Evolutionary conservation across 2,888 invertebrate species (phyloP), one percentile per base, ranked within the genome.

Genomic region (Helicoverpa assulta): DNA sequence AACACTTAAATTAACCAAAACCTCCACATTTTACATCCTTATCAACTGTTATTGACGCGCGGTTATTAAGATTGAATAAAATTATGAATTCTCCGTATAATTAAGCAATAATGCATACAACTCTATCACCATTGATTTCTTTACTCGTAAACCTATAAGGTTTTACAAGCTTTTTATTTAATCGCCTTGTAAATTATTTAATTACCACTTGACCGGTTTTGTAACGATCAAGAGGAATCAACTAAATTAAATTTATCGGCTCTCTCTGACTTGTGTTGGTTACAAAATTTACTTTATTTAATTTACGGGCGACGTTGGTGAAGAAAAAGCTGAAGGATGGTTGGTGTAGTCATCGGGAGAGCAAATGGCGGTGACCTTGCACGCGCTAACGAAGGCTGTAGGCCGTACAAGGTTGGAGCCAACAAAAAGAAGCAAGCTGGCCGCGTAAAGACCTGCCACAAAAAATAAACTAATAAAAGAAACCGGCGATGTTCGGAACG

Each of bases 371-470:
- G 82, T 94, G 94, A 94, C 95, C 95, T 95, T 95, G 95, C 90
- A 86, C 89, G 86, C 89, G 91, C 92, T 93, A 94, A 94, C 93
- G 95, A 95, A 95, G 95, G 94, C 94, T 94, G 90, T 89, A 87
- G 88, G 85, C 91, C 91, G 83, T 89, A 92, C 90, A 92, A 90
- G 92, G 91, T 88, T 89, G 88, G 85, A 61, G 54, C 82, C 82
- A 87, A 91, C 89, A 93, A 93, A 92, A 93, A 89, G 88, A 90
- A 91, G 90, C 87, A 92, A 87, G 85, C 76, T 83, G 76, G 84
- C 87, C 87, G 86, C 86, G 87, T 91, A 91, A 93, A 94, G 93
- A 93, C 92, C 90, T 92, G 93, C 88, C 91, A 93, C 92, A 94
- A 94, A 94, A 94, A 94, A 94, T 88, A 90, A 90, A 90, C 85